These are phyloP conservation scores for Euleptes europaea DNA, from an alignment of 2,113 vertebrate genomes.

Conservation along the genomic window DNA sequence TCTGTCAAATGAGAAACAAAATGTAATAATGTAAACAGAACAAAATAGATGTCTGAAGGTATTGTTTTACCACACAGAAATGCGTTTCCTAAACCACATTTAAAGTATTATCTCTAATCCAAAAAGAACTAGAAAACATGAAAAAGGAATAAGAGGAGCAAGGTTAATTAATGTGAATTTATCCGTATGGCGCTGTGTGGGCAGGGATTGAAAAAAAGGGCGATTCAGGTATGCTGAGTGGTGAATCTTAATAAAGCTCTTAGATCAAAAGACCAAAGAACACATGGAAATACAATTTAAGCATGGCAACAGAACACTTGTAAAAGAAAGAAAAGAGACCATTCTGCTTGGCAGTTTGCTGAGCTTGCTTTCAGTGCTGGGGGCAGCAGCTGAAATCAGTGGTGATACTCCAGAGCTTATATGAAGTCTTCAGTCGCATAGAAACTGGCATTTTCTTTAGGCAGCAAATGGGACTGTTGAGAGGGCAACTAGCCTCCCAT, in stretches of 20 bases:
- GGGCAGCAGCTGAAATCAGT: neutral
- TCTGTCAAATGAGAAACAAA: neutral
- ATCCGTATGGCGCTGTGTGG: neutral
- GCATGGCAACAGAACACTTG: neutral
- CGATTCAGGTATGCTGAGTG: conserved; percentile 40
- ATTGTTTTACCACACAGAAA: neutral
- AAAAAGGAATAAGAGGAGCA: conserved; percentile 32
- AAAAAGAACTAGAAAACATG: conserved; percentile 12
- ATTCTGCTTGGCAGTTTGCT: neutral
- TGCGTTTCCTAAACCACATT: neutral
- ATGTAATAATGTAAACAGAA: neutral
- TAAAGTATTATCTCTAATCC: neutral
- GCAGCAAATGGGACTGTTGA: neutral
- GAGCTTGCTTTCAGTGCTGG: conserved; percentile 5
- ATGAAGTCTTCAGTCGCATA: neutral
- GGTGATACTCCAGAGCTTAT: neutral
- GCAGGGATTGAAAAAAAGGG: conserved; percentile 11
- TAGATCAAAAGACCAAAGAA: neutral
- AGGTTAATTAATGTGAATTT: conserved; percentile 45
- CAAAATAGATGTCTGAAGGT: neutral
- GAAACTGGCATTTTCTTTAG: neutral
- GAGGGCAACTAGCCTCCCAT: neutral
- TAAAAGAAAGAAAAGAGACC: neutral
- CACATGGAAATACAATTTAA: conserved; percentile 10
- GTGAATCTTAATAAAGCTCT: conserved; percentile 21